A percentile compares a stretch with the other conserved stretches of the same genome.
These are phyloP conservation scores for Microcebus tavaratra DNA, from an alignment of 2,113 vertebrate species.

Conservation along the genomic window DNA sequence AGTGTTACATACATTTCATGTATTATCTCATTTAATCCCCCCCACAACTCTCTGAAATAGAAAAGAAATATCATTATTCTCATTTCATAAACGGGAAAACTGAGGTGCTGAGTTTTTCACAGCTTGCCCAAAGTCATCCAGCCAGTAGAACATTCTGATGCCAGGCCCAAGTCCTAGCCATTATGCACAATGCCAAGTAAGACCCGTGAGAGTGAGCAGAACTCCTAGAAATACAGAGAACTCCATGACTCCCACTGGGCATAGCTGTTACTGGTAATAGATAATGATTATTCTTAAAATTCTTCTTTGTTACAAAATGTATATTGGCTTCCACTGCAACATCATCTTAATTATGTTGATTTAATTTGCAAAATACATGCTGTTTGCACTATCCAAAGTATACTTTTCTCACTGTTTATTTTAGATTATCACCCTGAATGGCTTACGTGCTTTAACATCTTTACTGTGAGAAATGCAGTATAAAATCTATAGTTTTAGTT, in stretches of 20 bases:
- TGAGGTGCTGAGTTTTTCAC: neutral
- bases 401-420: slow-evolving; percentile 64
- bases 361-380: slow-evolving; percentile 61
- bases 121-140: neutral
- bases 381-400: slow-evolving; percentile 39
- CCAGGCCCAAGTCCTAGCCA: neutral
- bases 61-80: neutral
- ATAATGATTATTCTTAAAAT: slow-evolving; percentile 32
- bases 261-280: neutral
- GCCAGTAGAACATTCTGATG: neutral
- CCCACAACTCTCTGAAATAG: neutral
- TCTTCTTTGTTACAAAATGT: neutral
- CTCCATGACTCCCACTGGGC: neutral
- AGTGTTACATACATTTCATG: neutral
- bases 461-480: slow-evolving; percentile 40
- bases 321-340: slow-evolving; percentile 20
- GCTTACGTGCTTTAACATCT: neutral
- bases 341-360: slow-evolving; percentile 70
- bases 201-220: neutral
- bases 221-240: neutral
- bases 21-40: neutral
- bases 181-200: neutral
- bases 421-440: slow-evolving; percentile 69
- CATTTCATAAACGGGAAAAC: neutral
- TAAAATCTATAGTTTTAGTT: slow-evolving; percentile 69